Percentiles rank a stretch among this genome's conserved stretches.
Conservation (phyloP, 2,797 vertebrate genomes). For the Malurus splendens region DNA sequence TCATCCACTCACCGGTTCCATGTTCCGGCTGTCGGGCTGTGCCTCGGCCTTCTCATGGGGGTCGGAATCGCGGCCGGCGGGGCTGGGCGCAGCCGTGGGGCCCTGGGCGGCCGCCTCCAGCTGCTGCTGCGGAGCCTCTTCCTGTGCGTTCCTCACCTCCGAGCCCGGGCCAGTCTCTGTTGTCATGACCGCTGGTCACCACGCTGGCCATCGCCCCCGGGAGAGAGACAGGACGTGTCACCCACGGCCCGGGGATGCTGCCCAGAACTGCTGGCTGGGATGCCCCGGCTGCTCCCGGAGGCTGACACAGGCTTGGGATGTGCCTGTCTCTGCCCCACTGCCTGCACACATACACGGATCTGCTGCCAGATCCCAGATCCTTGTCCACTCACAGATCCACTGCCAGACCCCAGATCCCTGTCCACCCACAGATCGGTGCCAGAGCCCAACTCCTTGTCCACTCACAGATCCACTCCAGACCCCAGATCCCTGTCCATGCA, state of each 20-base stretch:
- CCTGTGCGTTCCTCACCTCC: slow-evolving; percentile 74
- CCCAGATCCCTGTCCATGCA: rapidly evolving
- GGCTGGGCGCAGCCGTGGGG: slow-evolving; percentile 41
- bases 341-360: neutral
- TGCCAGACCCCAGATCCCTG: too few species aligned
- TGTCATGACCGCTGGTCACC: slow-evolving; percentile 76
- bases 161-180: slow-evolving; percentile 76
- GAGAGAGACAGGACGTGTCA: neutral
- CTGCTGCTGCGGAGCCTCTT: slow-evolving; percentile 72
- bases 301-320: neutral
- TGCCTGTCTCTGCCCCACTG: neutral
- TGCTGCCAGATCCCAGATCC: neutral
- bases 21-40: slow-evolving; percentile 76
- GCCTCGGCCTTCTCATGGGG: slow-evolving; percentile 59
- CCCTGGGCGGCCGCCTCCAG: slow-evolving; percentile 62
- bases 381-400: rapidly evolving
- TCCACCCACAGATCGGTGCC: neutral
- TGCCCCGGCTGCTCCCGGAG: neutral
- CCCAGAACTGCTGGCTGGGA: neutral
- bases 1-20: slow-evolving; percentile 76
- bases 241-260: rapidly evolving
- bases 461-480: neutral
- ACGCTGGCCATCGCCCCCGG: slow-evolving; percentile 55
- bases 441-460: rapidly evolving
- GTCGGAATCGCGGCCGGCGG: slow-evolving; percentile 55